phyloP scores from a whole-genome alignment of 1,140 invertebrate genomes.

The Lepidurus apus region DNA sequence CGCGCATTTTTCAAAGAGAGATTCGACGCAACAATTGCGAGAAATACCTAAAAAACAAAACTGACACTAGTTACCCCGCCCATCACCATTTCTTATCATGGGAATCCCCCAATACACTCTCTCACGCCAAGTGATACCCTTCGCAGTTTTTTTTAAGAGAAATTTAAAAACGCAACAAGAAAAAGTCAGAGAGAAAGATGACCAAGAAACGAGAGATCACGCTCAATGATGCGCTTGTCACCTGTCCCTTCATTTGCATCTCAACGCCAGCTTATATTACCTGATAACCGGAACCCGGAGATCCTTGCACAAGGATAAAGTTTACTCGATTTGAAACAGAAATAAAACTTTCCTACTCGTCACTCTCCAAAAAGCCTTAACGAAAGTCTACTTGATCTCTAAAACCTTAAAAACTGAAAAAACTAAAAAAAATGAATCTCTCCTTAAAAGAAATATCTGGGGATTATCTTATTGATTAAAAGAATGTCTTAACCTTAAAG shows the following conservation, averaged over 20 bases:
- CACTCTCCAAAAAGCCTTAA: no score
- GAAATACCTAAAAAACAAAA: neutral
- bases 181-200: neutral
- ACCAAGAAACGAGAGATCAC: conserved; percentile 1
- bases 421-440: no score
- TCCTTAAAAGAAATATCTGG: no score
- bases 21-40: neutral
- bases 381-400: no score
- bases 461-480: no score
- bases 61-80: neutral
- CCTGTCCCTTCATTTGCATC: conserved; percentile 9
- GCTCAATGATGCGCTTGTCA: conserved; percentile 15
- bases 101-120: neutral
- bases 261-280: neutral
- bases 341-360: neutral
- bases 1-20: neutral
- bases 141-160: neutral
- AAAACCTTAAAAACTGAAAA: no score
- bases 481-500: no score
- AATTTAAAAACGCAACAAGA: neutral
- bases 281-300: neutral
- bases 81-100: neutral
- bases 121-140: neutral
- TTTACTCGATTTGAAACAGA: neutral
- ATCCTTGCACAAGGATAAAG: neutral